phyloP scores from a whole-genome alignment of 2,113 vertebrate genomes.

The Azemiops feae region DNA sequence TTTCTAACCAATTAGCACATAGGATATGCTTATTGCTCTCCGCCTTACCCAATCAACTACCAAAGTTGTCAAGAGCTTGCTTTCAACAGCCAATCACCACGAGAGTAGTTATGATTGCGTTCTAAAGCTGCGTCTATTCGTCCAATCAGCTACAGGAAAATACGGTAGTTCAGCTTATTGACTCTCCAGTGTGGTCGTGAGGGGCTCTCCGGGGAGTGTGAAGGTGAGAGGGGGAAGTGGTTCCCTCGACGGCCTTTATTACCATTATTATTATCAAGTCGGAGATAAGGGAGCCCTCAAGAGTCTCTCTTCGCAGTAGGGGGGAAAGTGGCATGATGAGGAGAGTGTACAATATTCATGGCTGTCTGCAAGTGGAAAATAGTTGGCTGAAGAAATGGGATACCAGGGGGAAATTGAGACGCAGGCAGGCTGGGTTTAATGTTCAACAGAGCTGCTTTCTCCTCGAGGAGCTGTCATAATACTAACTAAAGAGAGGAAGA shows the following conservation, averaged over 20 bases:
- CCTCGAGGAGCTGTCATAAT: background rate
- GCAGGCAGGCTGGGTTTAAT: background rate
- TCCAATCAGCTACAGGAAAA: background rate
- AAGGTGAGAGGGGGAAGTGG: slow-evolving; percentile 29
- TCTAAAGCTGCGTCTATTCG: fast-evolving
- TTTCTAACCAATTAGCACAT: background rate
- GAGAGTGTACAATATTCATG: background rate
- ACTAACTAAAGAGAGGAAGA: background rate
- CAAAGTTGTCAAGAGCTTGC: fast-evolving
- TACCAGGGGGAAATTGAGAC: too few relatives aligned
- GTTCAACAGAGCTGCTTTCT: background rate
- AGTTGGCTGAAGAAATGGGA: too few relatives aligned
- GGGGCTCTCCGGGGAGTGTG: slow-evolving; percentile 4
- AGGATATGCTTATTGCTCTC: background rate
- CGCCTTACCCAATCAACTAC: background rate
- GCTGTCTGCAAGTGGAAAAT: background rate
- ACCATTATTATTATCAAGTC: background rate
- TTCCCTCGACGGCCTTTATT: background rate
- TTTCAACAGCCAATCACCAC: fast-evolving
- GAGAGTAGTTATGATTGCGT: fast-evolving
- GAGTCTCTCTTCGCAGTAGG: background rate
- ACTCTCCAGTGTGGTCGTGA: fast-evolving
- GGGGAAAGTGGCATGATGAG: background rate
- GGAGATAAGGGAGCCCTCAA: too few relatives aligned
- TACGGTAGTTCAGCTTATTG: fast-evolving